A percentile compares a stretch with the other conserved stretches of the same genome.
Conservation (phyloP, 53 echinoderm and acorn worm species). For the Holothuria leucospilota region DNA sequence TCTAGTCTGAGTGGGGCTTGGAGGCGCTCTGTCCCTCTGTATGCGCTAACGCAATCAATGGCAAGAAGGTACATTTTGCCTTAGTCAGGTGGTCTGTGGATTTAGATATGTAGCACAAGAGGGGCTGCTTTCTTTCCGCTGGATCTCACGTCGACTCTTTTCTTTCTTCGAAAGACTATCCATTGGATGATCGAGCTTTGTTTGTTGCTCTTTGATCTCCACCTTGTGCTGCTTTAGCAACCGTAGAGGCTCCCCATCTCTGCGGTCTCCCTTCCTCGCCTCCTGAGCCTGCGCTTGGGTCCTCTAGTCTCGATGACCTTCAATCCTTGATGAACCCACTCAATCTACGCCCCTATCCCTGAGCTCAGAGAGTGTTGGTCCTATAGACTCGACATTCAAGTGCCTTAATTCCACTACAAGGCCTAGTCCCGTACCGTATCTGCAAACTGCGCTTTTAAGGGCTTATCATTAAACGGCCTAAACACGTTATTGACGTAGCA, state of each 20-base stretch:
- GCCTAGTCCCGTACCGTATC: constrained; percentile 60
- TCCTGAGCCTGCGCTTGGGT: not conserved
- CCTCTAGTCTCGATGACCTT: not conserved
- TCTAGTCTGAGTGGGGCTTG: constrained; percentile 56
- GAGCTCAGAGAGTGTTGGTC: constrained; percentile 26
- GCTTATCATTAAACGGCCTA: not conserved
- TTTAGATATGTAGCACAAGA: not conserved
- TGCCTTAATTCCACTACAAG: constrained; percentile 35
- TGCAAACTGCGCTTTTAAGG: constrained; percentile 57
- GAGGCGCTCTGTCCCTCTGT: not conserved
- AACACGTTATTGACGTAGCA: constrained; percentile 1
- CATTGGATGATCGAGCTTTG: not conserved
- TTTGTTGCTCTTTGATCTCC: not conserved
- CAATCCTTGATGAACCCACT: not conserved
- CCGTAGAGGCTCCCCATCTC: not conserved
- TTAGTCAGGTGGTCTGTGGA: constrained; percentile 20
- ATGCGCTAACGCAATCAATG: not conserved
- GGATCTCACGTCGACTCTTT: not conserved
- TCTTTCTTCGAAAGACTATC: not conserved
- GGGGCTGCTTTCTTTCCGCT: not conserved
- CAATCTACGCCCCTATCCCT: constrained; percentile 16
- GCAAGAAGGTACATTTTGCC: constrained; percentile 1
- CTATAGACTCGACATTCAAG: constrained; percentile 46
- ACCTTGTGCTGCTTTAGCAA: not conserved
- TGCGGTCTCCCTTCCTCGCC: not conserved